Conservation (phyloP, 2,113 vertebrate species). For the Elephas maximus region DNA sequence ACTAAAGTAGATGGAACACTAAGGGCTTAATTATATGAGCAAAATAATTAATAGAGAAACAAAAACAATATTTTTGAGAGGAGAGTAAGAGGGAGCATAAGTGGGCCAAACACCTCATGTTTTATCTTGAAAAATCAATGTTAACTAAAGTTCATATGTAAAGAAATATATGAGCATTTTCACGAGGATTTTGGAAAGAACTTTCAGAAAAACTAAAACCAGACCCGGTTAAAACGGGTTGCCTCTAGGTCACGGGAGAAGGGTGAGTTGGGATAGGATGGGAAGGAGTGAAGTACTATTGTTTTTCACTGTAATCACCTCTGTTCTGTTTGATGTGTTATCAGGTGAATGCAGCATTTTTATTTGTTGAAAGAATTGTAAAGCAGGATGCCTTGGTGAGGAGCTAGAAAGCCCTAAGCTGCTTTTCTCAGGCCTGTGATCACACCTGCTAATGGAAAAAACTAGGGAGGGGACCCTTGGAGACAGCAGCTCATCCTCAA, state of each 20-base stretch:
- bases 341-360: slow-evolving; percentile 14
- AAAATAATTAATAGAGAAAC: slow-evolving; percentile 27
- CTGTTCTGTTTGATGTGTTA: not conserved
- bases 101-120: not conserved
- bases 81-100: not conserved
- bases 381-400: not conserved
- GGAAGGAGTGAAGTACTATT: not conserved
- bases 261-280: not conserved
- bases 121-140: not conserved
- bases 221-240: not conserved
- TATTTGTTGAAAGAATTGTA: not conserved
- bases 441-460: slow-evolving; percentile 70
- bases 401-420: not conserved
- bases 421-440: not conserved
- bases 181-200: not conserved
- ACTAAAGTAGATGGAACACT: not conserved
- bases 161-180: not conserved
- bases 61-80: not conserved
- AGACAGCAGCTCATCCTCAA: slow-evolving; percentile 2
- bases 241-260: not conserved
- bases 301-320: not conserved
- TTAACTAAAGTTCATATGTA: not conserved
- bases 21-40: not conserved
- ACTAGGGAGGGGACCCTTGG: not conserved
- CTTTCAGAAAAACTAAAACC: slow-evolving; percentile 7